Percentiles rank a stretch among this genome's conserved stretches.
phyloP scores from a whole-genome alignment of 2,888 invertebrate genomes.

The Heliconius cydno region DNA sequence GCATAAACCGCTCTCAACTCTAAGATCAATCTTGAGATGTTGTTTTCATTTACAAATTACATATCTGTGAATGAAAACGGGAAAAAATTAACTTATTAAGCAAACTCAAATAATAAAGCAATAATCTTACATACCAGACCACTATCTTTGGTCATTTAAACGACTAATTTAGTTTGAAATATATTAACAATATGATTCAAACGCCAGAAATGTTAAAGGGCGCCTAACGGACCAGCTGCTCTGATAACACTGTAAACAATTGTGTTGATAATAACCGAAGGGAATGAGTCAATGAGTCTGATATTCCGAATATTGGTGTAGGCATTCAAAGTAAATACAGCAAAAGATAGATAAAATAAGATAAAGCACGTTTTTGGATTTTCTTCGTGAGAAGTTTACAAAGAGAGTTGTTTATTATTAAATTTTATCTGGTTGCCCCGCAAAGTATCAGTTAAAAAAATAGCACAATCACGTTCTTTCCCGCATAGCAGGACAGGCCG shows the following conservation, averaged over 20 bases:
- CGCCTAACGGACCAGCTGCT: slow-evolving; percentile 40
- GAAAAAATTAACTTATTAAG: not conserved
- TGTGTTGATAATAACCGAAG: slow-evolving; percentile 28
- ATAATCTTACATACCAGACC: not conserved
- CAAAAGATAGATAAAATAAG: not conserved
- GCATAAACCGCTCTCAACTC: no score
- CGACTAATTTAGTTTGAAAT: not conserved
- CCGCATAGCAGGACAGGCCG: no score
- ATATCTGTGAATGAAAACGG: no score
- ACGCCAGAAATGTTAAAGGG: slow-evolving; percentile 40
- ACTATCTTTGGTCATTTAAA: not conserved
- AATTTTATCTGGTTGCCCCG: no score
- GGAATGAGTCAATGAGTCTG: slow-evolving; percentile 31
- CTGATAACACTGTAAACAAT: slow-evolving; percentile 41
- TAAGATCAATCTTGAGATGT: no score
- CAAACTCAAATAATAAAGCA: not conserved
- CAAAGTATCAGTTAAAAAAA: no score
- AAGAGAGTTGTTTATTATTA: not conserved
- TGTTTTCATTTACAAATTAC: no score
- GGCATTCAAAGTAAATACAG: not conserved
- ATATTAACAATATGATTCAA: slow-evolving; percentile 5
- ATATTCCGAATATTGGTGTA: not conserved
- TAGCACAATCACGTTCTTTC: no score
- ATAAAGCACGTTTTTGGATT: not conserved
- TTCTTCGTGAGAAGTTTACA: not conserved